phyloP scores from a whole-genome alignment of 1,140 invertebrate genomes.

The Cecropterus lyciades region DNA sequence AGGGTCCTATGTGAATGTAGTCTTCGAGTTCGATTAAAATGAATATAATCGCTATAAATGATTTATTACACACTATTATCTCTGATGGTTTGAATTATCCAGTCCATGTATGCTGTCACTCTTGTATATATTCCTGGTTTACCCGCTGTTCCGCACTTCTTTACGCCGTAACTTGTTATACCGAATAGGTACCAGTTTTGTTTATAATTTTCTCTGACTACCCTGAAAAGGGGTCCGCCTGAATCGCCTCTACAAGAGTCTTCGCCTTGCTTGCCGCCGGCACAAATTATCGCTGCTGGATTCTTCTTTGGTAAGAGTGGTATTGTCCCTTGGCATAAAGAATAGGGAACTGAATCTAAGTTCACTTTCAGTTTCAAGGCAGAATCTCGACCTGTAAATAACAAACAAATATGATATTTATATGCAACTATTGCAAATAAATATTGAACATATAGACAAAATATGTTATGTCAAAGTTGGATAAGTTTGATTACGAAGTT shows the following conservation, averaged over 20 bases:
- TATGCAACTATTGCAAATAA: too few relatives aligned
- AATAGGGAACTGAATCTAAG: slow-evolving; percentile 43
- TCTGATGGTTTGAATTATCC: slow-evolving; percentile 68
- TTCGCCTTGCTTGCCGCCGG: slow-evolving; percentile 54
- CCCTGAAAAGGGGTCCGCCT: slow-evolving; percentile 64
- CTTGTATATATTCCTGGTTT: slow-evolving; percentile 83
- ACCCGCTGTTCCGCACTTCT: slow-evolving; percentile 72
- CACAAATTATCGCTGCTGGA: slow-evolving; percentile 83
- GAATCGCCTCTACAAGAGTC: slow-evolving; percentile 58
- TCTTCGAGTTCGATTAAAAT: slow-evolving; percentile 10
- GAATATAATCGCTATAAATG: slow-evolving; percentile 6
- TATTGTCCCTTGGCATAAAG: slow-evolving; percentile 40
- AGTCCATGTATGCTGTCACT: slow-evolving; percentile 80
- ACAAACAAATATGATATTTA: background rate
- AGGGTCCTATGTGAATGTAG: background rate
- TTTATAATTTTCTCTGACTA: slow-evolving; percentile 40
- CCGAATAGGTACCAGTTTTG: slow-evolving; percentile 78
- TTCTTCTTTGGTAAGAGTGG: slow-evolving; percentile 56
- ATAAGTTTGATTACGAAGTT: too few relatives aligned
- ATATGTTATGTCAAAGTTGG: too few relatives aligned
- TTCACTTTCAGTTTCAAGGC: slow-evolving; percentile 49
- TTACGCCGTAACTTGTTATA: slow-evolving; percentile 84
- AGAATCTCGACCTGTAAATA: slow-evolving; percentile 49
- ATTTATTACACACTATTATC: background rate
- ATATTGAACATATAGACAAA: too few relatives aligned